Evolutionary conservation across 2,888 invertebrate species (phyloP).

Genomic region (Pachymerium ferrugineum): DNA sequence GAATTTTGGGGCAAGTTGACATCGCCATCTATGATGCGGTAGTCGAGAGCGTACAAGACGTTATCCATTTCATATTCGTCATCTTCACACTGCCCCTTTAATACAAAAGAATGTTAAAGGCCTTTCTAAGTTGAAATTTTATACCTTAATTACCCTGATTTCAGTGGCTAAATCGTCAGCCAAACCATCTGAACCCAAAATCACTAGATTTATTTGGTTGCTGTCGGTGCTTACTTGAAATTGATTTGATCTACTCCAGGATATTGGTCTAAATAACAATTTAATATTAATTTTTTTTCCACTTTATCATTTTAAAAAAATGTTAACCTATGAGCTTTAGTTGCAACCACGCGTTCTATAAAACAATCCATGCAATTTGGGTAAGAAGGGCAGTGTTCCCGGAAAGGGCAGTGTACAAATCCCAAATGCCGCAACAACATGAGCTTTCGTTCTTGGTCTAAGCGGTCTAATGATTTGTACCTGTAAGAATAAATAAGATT

Average conservation of each 20-base stretch:
- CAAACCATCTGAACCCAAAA: slow-evolving; percentile 78
- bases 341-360: slow-evolving; percentile 64
- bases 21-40: slow-evolving; percentile 79
- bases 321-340: slow-evolving; percentile 58
- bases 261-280: slow-evolving; percentile 53
- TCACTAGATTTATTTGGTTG: slow-evolving; percentile 75
- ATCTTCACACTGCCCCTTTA: slow-evolving; percentile 71
- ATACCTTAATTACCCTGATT: slow-evolving; percentile 55
- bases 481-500: slow-evolving; percentile 49
- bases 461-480: slow-evolving; percentile 85
- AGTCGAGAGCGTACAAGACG: slow-evolving; percentile 73
- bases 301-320: slow-evolving; percentile 13
- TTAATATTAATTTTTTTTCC: not conserved
- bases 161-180: slow-evolving; percentile 82
- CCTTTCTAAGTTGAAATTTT: not conserved
- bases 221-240: slow-evolving; percentile 62
- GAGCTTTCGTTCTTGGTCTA: slow-evolving; percentile 89
- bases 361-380: slow-evolving; percentile 74
- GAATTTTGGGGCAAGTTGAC: slow-evolving; percentile 72
- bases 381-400: slow-evolving; percentile 88
- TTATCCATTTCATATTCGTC: slow-evolving; percentile 78
- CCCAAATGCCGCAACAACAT: slow-evolving; percentile 92
- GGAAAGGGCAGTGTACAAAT: slow-evolving; percentile 89
- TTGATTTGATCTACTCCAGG: slow-evolving; percentile 60
- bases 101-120: not conserved